Evolutionary conservation across 1,140 invertebrate species (phyloP).

Genomic region (Aplysia californica): DNA sequence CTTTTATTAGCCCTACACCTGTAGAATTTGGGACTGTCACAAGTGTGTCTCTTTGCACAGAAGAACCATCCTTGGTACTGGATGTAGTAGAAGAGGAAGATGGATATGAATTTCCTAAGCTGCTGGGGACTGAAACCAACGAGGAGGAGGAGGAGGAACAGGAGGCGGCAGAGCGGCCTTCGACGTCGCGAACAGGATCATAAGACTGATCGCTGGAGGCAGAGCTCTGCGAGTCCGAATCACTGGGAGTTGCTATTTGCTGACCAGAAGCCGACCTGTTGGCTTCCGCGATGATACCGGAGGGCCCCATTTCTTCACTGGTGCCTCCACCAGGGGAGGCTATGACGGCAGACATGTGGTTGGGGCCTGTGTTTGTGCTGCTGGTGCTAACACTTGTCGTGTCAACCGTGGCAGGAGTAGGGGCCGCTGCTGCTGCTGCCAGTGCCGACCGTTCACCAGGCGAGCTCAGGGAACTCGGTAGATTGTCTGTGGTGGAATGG

Average conservation of each 20-base stretch:
- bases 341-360: too few relatives aligned
- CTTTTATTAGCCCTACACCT: neutral
- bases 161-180: too few relatives aligned
- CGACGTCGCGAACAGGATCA: too few relatives aligned
- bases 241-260: neutral
- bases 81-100: neutral
- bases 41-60: too few relatives aligned
- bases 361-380: conserved; percentile 1
- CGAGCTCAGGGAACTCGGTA: conserved; percentile 19
- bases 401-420: conserved; percentile 2
- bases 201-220: conserved; percentile 12
- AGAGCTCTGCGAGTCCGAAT: conserved; percentile 3
- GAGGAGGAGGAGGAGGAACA: too few relatives aligned
- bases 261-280: too few relatives aligned
- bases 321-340: too few relatives aligned
- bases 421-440: neutral
- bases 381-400: neutral
- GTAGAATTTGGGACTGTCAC: conserved; percentile 8
- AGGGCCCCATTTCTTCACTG: too few relatives aligned
- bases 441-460: conserved; percentile 17
- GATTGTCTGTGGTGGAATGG: conserved; percentile 32
- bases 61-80: too few relatives aligned
- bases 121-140: neutral
- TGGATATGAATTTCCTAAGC: neutral
- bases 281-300: too few relatives aligned